Conservation (phyloP, 1,140 invertebrate genomes). For the Trichonephila clavata region DNA sequence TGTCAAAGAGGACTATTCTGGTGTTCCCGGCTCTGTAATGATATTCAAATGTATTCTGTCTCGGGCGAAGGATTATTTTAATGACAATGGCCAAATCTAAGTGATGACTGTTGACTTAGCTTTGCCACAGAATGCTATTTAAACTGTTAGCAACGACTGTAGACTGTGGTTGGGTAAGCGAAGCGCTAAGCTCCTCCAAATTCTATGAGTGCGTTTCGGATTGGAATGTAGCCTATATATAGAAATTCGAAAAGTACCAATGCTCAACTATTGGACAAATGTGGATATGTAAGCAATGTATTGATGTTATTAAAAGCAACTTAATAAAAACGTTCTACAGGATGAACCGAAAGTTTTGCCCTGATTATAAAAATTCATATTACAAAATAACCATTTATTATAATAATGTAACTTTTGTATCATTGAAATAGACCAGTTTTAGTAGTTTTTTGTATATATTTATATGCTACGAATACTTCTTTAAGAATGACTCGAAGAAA, state of each 20-base stretch:
- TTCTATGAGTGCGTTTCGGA: neutral
- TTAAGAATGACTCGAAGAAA: no score
- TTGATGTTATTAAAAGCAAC: neutral
- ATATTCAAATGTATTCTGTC: slow-evolving; percentile 64
- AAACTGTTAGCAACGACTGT: neutral
- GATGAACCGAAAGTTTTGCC: no score
- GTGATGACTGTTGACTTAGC: slow-evolving; percentile 59
- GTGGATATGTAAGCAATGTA: neutral
- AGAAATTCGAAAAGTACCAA: neutral
- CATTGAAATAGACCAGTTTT: no score
- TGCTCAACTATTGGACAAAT: neutral
- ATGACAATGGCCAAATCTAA: slow-evolving; percentile 46
- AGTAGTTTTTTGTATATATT: no score
- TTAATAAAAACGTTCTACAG: neutral
- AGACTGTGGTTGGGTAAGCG: neutral
- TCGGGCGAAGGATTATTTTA: slow-evolving; percentile 30
- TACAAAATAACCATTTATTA: no score
- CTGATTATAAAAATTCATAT: no score
- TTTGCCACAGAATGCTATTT: neutral
- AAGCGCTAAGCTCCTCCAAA: neutral
- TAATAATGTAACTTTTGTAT: no score
- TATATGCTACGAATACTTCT: no score
- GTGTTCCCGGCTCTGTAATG: neutral
- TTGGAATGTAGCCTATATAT: neutral
- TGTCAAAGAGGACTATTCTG: neutral